Evolutionary conservation across 2,888 invertebrate species (phyloP), one percentile per base, ranked within the genome.

Genomic region (Rotaria magnacalcarata): DNA sequence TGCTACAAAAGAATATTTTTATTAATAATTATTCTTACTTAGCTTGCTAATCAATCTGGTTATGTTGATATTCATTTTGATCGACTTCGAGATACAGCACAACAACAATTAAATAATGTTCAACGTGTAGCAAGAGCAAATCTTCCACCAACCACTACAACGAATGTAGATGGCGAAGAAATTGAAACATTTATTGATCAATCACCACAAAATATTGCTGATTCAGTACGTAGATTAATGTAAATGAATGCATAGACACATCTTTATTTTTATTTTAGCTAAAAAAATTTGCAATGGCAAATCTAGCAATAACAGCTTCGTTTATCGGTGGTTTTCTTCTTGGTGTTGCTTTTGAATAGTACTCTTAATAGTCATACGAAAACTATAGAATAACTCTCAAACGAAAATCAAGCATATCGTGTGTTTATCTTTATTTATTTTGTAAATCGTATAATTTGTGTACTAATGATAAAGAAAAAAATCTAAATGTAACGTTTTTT

Each of bases 321-420:
- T 80, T 80, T 14, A 80, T 80, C 11, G 80, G 80, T 80, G 80
- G 80, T 47, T 80, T 80, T 80, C 47, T 80, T n/a, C 80, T 80
- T 11, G 80, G 80, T 80, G 14, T 80, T n/a, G 80, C 80, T 24
- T 80, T 80, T n/a, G 80, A 80, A 80, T 80, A 47, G 47, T 16
- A 67, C 34, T 34, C 34, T 34, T 34, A 19, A 19, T 21, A 54
- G 19, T 21, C 52, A 8, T 14, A 52, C 16, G 16, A 52, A 52
- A 52, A 16, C 11, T 16, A 52, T 27, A 27, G 27, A 67, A 27
- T 27, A 16, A 14, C 1, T 56, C 21, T 21, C 8, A 24, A 56
- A 56, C 10, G 24, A 56, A 56, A 56, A 19, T 27, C 14, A 67
- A 5, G 5, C 4, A 67, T 2, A 67, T 34, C 8, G 34, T 16